These are phyloP conservation scores for Drosophila stalkeri DNA, from an alignment of 2,888 invertebrate genomes.

Conservation along the genomic window DNA sequence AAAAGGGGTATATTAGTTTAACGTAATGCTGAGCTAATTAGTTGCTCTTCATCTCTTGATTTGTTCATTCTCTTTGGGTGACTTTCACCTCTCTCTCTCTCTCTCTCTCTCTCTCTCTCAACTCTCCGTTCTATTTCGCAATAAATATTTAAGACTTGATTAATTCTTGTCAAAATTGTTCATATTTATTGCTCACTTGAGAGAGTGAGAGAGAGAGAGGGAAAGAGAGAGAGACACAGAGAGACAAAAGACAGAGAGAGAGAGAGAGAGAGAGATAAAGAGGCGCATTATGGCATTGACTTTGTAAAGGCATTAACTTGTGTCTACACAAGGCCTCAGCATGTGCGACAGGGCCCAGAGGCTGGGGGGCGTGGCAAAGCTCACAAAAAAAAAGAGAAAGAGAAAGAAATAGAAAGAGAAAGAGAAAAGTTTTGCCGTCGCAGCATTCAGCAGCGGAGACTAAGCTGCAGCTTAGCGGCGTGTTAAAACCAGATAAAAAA, in stretches of 20 bases:
- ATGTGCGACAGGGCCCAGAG: not conserved
- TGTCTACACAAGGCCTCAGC: constrained; percentile 27
- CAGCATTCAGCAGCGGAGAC: constrained; percentile 54
- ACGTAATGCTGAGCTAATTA: not conserved
- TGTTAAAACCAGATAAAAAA: constrained; percentile 52
- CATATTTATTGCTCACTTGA: not conserved
- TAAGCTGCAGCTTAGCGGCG: constrained; percentile 70
- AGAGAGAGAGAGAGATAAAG: not conserved
- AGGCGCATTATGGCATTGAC: constrained; percentile 44
- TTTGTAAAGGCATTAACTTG: constrained; percentile 73
- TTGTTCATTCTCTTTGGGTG: too few relatives aligned
- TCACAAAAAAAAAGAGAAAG: not conserved
- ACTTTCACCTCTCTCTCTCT: not conserved
- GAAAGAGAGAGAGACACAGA: not conserved
- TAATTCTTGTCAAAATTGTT: not conserved
- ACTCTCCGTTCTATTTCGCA: not conserved
- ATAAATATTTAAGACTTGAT: not conserved
- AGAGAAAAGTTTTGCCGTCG: constrained; percentile 44
- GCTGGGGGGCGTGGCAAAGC: not conserved
- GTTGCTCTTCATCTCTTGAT: too few relatives aligned
- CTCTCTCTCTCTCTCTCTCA: not conserved
- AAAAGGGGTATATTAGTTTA: not conserved
- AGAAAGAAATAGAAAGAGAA: not conserved
- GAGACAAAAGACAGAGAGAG: too few relatives aligned
- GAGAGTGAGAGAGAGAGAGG: not conserved